Evolutionary conservation across 2,888 invertebrate genomes (phyloP).

Genomic region (Diachrysia chrysitis): DNA sequence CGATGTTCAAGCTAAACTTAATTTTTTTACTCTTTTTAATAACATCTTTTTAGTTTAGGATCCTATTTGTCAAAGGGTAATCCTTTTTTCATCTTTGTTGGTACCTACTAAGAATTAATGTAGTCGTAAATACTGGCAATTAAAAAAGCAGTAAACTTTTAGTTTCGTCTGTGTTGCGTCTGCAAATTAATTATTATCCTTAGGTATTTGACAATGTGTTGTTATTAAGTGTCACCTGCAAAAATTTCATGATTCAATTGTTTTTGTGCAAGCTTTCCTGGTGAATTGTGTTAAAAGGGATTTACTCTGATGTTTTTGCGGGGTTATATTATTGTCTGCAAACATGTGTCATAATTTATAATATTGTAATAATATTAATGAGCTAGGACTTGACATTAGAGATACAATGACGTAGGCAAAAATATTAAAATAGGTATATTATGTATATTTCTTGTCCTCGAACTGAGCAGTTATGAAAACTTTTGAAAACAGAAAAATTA

Average conservation of each 20-base stretch:
- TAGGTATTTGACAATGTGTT: background rate
- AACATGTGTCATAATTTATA: background rate
- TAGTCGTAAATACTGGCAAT: too few species aligned
- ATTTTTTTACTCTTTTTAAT: background rate
- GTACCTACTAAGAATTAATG: too few species aligned
- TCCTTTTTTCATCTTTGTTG: too few species aligned
- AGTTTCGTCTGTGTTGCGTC: too few species aligned
- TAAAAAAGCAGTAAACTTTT: too few species aligned
- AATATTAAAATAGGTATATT: background rate
- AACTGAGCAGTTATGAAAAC: background rate
- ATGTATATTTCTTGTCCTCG: background rate
- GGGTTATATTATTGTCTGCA: background rate
- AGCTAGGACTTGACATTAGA: background rate
- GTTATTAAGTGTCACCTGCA: background rate
- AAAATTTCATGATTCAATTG: conserved; percentile 9
- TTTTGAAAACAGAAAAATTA: too few species aligned
- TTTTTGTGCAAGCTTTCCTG: conserved; percentile 16
- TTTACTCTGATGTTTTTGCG: conserved; percentile 13
- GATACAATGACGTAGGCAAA: background rate
- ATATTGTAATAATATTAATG: background rate
- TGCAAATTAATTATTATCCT: too few species aligned
- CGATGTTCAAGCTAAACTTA: background rate
- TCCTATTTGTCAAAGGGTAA: too few species aligned
- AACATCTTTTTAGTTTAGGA: background rate
- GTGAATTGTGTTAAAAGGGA: conserved; percentile 15